Percentiles rank a stretch among this genome's conserved stretches.
Conservation (phyloP, 1,140 invertebrate species). For the Ceratosolen fusciceps region DNA sequence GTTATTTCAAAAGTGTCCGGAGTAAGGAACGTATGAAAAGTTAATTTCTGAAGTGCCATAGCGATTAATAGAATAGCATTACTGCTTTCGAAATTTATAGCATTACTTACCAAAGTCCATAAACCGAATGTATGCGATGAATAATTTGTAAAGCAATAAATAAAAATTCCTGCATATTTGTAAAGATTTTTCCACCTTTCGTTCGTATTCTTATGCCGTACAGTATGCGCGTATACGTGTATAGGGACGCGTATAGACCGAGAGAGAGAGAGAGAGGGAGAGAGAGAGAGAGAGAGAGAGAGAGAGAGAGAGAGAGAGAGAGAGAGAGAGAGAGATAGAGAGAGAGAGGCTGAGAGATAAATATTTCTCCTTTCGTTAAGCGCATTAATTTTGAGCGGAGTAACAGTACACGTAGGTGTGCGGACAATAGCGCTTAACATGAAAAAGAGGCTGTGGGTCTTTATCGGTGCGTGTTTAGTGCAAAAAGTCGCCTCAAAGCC, state of each 20-base stretch:
- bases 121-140: conserved; percentile 5
- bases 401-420: neutral
- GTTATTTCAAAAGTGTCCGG: conserved; percentile 18
- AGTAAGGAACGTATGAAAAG: conserved; percentile 2
- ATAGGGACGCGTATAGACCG: too few relatives aligned
- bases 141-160: conserved; percentile 21
- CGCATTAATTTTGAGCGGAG: neutral
- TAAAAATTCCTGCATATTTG: conserved; percentile 3
- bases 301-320: too few relatives aligned
- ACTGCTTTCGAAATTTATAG: conserved; percentile 18
- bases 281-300: too few relatives aligned
- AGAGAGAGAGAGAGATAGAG: too few relatives aligned
- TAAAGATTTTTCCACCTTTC: neutral
- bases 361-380: neutral
- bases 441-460: neutral
- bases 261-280: too few relatives aligned
- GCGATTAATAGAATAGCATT: conserved; percentile 24
- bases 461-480: neutral
- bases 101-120: conserved; percentile 22
- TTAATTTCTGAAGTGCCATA: conserved; percentile 17
- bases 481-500: neutral
- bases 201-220: too few relatives aligned
- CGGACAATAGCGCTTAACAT: neutral
- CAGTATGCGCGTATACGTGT: too few relatives aligned
- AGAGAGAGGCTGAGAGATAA: too few relatives aligned